Conservation (phyloP, 2,888 invertebrate genomes). For the Phania funesta region DNA sequence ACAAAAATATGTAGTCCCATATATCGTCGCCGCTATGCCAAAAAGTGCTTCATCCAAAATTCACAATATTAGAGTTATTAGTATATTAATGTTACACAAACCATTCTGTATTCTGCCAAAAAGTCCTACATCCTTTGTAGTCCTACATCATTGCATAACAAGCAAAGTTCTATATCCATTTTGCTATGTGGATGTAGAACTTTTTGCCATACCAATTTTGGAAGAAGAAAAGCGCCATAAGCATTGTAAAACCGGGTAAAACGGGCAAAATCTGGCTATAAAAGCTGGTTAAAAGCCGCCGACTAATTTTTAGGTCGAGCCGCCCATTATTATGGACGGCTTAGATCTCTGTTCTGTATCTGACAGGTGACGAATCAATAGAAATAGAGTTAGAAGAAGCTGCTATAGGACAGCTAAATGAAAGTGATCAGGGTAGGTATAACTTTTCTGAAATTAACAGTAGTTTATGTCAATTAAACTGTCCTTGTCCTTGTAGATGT, state of each 20-base stretch:
- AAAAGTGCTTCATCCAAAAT: background rate
- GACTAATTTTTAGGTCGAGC: background rate
- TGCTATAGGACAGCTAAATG: background rate
- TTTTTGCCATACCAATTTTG: conserved; percentile 1
- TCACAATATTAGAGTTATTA: background rate
- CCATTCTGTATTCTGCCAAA: background rate
- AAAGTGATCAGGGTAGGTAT: background rate
- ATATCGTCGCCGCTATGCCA: background rate
- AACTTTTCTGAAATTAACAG: background rate
- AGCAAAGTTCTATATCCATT: background rate
- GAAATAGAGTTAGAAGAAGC: background rate
- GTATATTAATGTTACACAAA: background rate
- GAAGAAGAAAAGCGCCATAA: conserved; percentile 1
- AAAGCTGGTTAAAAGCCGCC: background rate
- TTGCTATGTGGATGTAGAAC: conserved; percentile 5
- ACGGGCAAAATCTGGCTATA: background rate
- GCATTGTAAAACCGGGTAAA: conserved; percentile 2
- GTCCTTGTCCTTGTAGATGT: background rate
- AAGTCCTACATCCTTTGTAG: background rate
- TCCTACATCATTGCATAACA: background rate
- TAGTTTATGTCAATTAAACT: background rate
- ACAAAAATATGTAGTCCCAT: no score
- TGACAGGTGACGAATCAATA: background rate
- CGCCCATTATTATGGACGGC: background rate
- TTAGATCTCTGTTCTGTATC: background rate